Conservation (phyloP, 2,113 vertebrate species). For the Pituophis catenifer region DNA sequence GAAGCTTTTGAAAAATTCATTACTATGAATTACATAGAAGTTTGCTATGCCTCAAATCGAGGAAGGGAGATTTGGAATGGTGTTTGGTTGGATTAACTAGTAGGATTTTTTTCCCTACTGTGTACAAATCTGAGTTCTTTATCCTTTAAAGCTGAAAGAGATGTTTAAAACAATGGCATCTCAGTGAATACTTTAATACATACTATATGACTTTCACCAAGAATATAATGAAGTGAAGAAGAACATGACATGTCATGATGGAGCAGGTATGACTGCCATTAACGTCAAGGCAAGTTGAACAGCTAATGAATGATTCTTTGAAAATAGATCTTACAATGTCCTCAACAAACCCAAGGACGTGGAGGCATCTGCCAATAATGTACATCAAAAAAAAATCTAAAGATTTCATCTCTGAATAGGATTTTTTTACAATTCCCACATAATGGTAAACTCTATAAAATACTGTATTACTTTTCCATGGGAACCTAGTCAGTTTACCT, state of each 20-base stretch:
- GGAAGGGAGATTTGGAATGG: neutral
- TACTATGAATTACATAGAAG: neutral
- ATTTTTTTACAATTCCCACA: neutral
- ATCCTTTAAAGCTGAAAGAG: neutral
- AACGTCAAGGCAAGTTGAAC: slow-evolving; percentile 15
- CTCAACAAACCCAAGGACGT: rapidly evolving
- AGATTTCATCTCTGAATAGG: neutral
- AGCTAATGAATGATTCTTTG: neutral
- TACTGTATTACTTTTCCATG: neutral
- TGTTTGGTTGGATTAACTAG: neutral
- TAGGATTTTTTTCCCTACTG: neutral
- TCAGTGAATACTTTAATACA: neutral
- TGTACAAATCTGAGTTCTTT: neutral
- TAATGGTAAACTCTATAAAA: neutral
- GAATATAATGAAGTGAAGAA: neutral
- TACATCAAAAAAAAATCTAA: neutral
- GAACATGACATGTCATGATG: neutral
- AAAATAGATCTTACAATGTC: neutral
- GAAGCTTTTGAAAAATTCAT: neutral
- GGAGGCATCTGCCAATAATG: rapidly evolving
- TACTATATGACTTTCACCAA: neutral
- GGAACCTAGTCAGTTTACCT: neutral
- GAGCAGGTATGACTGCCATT: neutral
- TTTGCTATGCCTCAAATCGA: neutral
- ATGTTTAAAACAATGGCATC: neutral